Base-by-base conservation (phyloP, 2,888 invertebrate species). In the Tachina lurida region DNA sequence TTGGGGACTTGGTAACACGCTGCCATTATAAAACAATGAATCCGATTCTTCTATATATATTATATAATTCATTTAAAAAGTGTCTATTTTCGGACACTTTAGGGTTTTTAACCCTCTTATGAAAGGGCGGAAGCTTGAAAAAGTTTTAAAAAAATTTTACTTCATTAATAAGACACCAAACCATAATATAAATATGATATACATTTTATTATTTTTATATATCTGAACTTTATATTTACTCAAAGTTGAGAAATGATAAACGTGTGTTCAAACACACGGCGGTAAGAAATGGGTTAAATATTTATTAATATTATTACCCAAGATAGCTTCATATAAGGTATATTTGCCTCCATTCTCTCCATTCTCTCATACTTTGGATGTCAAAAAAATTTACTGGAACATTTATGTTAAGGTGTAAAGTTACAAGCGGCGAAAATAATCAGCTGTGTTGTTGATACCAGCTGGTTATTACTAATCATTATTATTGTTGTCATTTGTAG, bases 201-300 rank as follows among this genome's bases (percentile, higher is more conserved):
- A 22, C 22, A 13, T 56, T 31, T 41, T n/a, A 62, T 62, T 41
- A 10, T 43, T 17, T 63, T 19, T 63, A 58, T 31, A 13, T 58
- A 31, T 58, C 5, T 58, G 22, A 31, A 31, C 10, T 31, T 58
- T 58, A 31, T 58, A 58, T 58, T 0, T 54, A 19, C 19, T 12
- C 39, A 17, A 62, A 17, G 17, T 62, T 41, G 9, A 41, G 41
- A 62, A n/a, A 63, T 45, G 45, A 41, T 63, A 17, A 45, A 41
- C 41, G 60, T 41, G 41, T 41, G 60, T 60, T 60, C 60, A 60
- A 39, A 15, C 60, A 60, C 41, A 41, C 41, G 41, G 19, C 60
- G 41, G 39, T 60, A 41, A 60, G 19, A 39, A 65, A 43, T 67
- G 67, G 67, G 45, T 67, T 19, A 52, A 52, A 22, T 3, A 3